Conservation (phyloP, 2,888 invertebrate species). For the Xestoiulus laeticollis region DNA sequence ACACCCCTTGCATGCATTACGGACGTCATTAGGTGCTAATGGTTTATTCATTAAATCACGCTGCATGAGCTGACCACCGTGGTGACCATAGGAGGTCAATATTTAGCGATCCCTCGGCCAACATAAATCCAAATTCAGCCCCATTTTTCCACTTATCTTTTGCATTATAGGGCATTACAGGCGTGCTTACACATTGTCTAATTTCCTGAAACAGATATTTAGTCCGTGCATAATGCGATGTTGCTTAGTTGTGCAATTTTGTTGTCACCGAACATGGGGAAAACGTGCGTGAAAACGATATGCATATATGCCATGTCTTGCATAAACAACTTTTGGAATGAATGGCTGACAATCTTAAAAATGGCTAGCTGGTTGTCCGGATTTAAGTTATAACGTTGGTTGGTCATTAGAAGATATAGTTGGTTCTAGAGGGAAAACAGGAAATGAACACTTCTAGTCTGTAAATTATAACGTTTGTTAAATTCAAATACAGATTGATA, state of each 20-base stretch:
- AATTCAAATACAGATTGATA: too few species aligned
- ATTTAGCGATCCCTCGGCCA: conserved; percentile 9
- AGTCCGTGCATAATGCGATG: background rate
- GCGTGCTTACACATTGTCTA: conserved; percentile 33
- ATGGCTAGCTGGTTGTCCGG: background rate
- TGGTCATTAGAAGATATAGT: background rate
- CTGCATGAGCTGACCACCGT: conserved; percentile 1
- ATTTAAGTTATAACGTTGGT: background rate
- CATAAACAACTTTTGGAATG: background rate
- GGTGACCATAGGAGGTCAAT: conserved; percentile 9
- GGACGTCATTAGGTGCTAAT: conserved; percentile 28
- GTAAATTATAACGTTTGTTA: too few species aligned
- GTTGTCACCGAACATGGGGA: background rate
- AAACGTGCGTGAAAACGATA: conserved; percentile 1
- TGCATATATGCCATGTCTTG: background rate
- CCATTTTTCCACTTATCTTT: conserved; percentile 33
- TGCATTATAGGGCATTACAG: conserved; percentile 17
- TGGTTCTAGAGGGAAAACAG: too few species aligned
- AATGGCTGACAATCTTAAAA: background rate
- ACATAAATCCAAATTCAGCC: conserved; percentile 27
- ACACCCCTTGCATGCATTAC: conserved; percentile 21
- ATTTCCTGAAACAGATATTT: conserved; percentile 21
- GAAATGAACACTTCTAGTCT: too few species aligned
- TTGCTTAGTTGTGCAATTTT: background rate
- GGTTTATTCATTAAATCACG: conserved; percentile 21